Base-by-base conservation (phyloP, 2,888 invertebrate species). In the Perizoma affinitatum region DNA sequence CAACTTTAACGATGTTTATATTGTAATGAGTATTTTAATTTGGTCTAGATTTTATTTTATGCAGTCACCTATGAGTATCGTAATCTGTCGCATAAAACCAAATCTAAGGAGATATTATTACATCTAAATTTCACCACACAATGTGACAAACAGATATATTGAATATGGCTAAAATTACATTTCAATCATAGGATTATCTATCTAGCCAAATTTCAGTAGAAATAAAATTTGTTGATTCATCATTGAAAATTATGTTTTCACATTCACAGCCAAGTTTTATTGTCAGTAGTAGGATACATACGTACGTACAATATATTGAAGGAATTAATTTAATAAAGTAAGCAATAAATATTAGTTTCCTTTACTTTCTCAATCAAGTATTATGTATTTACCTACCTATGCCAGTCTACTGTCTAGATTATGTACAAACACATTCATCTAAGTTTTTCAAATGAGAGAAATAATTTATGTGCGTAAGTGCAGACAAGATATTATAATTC, bases 21-120 rank as follows among this genome's bases (percentile, higher is more conserved):
- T 72, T 64, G 59, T 66, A 69, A 66, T 59, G 67, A 66, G 66
- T 62, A 64, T 66, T 68, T 52, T 34, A 52, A 58, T 57, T 44
- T 66, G 61, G 50, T 54, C 53, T 62, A 66, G 60, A 61, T 75
- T 70, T 63, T 50, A 60, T 63, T 65, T 63, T 38, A 38, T 22
- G 22, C 22, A 22, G 22, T 22, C 22, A 22, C 22, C 22, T 22
- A 22, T 22, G 22, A 22, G 22, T 22, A 22, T 3, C 22, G 22
- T 22, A 22, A 22, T 22, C 64, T n/a, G 36, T 10, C 42, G 7
- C 44, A 22, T n/a, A 38, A 48, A 54, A 47, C 54, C 33, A 41
- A 48, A n/a, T 59, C 22, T 36, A 48, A 35, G 9, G 40, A 54
- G n/a, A 35, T 22, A 40, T 56, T 44, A 8, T 40, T 22, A 43